These are phyloP conservation scores for Xenentodon cancila DNA, from an alignment of 2,797 vertebrate species.

Conservation along the genomic window DNA sequence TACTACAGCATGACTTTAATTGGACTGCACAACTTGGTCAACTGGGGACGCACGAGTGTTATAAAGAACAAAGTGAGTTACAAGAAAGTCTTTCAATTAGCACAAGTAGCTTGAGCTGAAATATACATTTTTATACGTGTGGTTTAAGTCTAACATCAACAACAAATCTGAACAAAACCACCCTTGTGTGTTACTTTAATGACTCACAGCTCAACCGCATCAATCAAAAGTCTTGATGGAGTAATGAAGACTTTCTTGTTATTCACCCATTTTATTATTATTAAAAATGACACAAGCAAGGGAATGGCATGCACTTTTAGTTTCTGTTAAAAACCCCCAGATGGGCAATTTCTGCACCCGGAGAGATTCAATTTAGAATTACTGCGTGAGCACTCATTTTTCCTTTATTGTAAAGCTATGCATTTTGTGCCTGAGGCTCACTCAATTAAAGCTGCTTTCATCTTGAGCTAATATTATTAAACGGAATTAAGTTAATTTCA, in stretches of 20 bases:
- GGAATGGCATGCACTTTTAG: slow-evolving; percentile 31
- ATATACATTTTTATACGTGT: slow-evolving; percentile 3
- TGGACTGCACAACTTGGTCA: slow-evolving; percentile 36
- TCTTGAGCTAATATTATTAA: slow-evolving; percentile 38
- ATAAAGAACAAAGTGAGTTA: slow-evolving; percentile 27
- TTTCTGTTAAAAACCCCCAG: slow-evolving; percentile 39
- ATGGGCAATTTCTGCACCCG: slow-evolving; percentile 36
- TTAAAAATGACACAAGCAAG: slow-evolving; percentile 20
- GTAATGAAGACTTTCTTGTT: slow-evolving; percentile 28
- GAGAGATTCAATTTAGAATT: slow-evolving; percentile 33
- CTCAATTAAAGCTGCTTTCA: slow-evolving; percentile 57
- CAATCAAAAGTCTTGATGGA: slow-evolving; percentile 20
- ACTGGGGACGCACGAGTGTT: slow-evolving; percentile 11
- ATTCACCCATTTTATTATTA: background rate
- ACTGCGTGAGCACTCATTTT: slow-evolving; percentile 24
- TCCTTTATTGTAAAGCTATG: slow-evolving; percentile 8
- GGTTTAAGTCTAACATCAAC: background rate
- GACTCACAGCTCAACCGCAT: slow-evolving; percentile 4
- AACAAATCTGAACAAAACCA: slow-evolving; percentile 2
- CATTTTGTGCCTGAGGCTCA: slow-evolving; percentile 20
- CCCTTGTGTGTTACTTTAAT: background rate
- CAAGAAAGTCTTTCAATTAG: slow-evolving; percentile 20
- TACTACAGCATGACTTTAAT: slow-evolving; percentile 37
- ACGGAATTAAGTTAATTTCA: slow-evolving; percentile 51
- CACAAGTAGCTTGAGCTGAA: slow-evolving; percentile 10